Evolutionary conservation across 1,140 invertebrate genomes (phyloP).

Genomic region (Ceratina calcarata): DNA sequence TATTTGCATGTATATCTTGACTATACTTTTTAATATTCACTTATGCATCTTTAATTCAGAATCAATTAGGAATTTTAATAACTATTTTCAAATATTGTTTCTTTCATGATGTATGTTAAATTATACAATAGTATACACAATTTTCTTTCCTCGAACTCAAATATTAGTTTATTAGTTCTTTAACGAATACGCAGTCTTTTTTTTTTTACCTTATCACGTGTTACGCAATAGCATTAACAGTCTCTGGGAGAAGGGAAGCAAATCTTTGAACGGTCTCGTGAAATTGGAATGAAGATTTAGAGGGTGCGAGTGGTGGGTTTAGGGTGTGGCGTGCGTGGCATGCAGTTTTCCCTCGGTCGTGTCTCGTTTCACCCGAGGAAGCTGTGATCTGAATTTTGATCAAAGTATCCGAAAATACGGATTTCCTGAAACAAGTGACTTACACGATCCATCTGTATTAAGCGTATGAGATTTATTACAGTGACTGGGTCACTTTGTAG

Average conservation of each 20-base stretch:
- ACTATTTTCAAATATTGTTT: no score
- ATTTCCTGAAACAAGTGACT: no score
- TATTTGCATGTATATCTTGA: no score
- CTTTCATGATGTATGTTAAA: no score
- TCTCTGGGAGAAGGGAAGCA: not conserved
- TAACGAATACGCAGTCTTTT: not conserved
- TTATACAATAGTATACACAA: not conserved
- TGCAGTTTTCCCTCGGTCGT: not conserved
- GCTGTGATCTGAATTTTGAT: not conserved
- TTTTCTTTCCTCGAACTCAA: not conserved
- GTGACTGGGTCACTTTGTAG: no score
- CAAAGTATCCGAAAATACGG: not conserved
- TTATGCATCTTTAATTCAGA: no score
- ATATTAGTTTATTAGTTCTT: conserved; percentile 11
- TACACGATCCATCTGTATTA: no score
- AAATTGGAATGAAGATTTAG: conserved; percentile 16
- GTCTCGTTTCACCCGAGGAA: not conserved
- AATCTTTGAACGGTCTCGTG: not conserved
- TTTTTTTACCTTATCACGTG: not conserved
- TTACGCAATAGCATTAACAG: not conserved
- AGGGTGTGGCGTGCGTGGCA: not conserved
- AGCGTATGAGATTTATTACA: not conserved
- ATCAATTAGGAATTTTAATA: no score
- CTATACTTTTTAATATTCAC: no score
- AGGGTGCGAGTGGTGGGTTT: not conserved